phyloP scores from a whole-genome alignment of 2,888 invertebrate genomes.

The Tipula confusa region DNA sequence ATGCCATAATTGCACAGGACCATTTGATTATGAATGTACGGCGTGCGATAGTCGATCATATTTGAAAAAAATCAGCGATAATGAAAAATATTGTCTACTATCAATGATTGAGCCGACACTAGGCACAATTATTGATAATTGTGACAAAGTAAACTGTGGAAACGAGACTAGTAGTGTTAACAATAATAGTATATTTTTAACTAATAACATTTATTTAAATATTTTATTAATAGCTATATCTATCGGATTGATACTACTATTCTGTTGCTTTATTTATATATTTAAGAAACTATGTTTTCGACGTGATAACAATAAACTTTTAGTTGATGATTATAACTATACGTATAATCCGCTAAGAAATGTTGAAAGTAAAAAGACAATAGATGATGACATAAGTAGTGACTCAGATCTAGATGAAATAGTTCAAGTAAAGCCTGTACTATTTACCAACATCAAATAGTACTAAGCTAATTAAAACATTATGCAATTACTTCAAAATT shows the following conservation, averaged over 20 bases:
- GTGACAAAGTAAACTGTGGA: neutral
- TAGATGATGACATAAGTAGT: neutral
- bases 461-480: neutral
- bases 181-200: neutral
- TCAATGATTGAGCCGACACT: neutral
- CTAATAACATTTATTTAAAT: neutral
- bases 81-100: slow-evolving; percentile 43
- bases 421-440: neutral
- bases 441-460: too few species aligned
- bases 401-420: neutral
- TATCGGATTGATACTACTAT: neutral
- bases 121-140: neutral
- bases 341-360: neutral
- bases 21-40: slow-evolving; percentile 44
- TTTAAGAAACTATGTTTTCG: neutral
- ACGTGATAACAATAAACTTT: neutral
- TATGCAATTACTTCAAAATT: neutral
- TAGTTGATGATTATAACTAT: neutral
- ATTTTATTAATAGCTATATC: neutral
- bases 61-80: slow-evolving; percentile 40
- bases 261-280: neutral
- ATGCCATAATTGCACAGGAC: slow-evolving; percentile 46
- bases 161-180: neutral
- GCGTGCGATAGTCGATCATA: slow-evolving; percentile 44
- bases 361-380: neutral